phyloP scores from a whole-genome alignment of 1,140 invertebrate genomes.

The Anoplophora glabripennis region DNA sequence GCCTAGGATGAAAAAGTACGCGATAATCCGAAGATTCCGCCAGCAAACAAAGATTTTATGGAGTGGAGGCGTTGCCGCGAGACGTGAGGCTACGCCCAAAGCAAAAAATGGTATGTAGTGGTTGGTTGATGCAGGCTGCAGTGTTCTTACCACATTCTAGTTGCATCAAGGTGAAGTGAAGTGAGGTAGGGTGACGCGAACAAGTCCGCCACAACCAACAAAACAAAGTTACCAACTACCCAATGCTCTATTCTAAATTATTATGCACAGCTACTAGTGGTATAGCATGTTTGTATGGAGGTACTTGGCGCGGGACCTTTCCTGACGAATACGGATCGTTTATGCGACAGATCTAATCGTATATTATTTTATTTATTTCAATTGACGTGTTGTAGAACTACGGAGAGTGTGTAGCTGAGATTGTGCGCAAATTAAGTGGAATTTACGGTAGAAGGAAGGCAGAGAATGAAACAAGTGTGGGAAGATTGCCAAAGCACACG shows the following conservation, averaged over 20 bases:
- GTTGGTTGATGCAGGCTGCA: conserved; percentile 38
- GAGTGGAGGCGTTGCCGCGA: no score
- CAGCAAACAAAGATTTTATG: no score
- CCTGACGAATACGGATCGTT: neutral
- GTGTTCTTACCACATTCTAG: conserved; percentile 51
- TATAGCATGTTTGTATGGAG: conserved; percentile 9
- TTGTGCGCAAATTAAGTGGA: no score
- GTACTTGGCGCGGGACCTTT: neutral
- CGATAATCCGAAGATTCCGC: no score
- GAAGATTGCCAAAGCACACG: no score
- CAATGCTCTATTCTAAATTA: conserved; percentile 46
- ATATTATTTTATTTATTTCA: no score
- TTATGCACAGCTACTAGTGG: conserved; percentile 42
- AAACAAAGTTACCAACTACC: conserved; percentile 51
- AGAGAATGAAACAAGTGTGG: no score
- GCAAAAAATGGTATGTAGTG: conserved; percentile 23
- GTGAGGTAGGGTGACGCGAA: conserved; percentile 49
- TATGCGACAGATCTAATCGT: no score
- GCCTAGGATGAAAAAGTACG: no score
- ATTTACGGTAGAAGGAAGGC: no score
- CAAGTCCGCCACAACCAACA: conserved; percentile 51
- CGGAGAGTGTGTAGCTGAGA: no score
- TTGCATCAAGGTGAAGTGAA: conserved; percentile 50
- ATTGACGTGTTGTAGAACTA: no score
- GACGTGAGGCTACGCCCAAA: conserved; percentile 16